A percentile compares a stretch with the other conserved stretches of the same genome.
Evolutionary conservation across 2,113 vertebrate genomes (phyloP).

Genomic region (Callocephalon fimbriatum): DNA sequence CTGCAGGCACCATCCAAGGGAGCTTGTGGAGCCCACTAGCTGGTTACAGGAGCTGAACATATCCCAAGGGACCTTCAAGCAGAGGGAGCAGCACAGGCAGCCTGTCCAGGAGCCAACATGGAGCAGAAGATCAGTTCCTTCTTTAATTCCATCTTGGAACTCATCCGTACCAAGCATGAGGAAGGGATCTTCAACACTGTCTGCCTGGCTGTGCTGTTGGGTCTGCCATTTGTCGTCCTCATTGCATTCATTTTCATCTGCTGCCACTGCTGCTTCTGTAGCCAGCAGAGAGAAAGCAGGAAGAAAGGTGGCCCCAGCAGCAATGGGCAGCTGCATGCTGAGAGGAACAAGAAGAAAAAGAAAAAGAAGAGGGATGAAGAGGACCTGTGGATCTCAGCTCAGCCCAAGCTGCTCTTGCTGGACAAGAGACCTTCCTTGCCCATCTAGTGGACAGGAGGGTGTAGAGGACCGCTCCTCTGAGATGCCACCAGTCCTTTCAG

Average conservation of each 20-base stretch:
- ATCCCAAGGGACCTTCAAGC: not conserved
- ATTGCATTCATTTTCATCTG: slow-evolving; percentile 82
- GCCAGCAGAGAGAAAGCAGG: slow-evolving; percentile 7
- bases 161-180: slow-evolving; percentile 83
- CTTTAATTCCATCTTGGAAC: slow-evolving; percentile 84
- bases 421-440: slow-evolving; percentile 83
- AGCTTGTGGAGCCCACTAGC: not conserved
- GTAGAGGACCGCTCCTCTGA: not conserved
- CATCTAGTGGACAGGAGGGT: slow-evolving; percentile 48
- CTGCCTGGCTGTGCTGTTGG: slow-evolving; percentile 87
- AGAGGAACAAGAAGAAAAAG: slow-evolving; percentile 84
- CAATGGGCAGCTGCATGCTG: not conserved
- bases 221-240: slow-evolving; percentile 84
- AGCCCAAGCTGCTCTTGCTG: slow-evolving; percentile 84
- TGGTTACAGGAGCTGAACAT: not conserved
- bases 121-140: slow-evolving; percentile 81
- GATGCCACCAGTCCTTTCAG: not conserved
- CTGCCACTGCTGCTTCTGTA: slow-evolving; percentile 92
- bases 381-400: slow-evolving; percentile 95
- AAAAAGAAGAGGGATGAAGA: slow-evolving; percentile 83
- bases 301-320: not conserved
- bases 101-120: slow-evolving; percentile 22
- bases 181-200: slow-evolving; percentile 89
- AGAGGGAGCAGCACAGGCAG: not conserved
- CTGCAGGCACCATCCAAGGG: not conserved